Conservation (phyloP, 1,140 invertebrate genomes). For the Brachionus paranguensis region DNA sequence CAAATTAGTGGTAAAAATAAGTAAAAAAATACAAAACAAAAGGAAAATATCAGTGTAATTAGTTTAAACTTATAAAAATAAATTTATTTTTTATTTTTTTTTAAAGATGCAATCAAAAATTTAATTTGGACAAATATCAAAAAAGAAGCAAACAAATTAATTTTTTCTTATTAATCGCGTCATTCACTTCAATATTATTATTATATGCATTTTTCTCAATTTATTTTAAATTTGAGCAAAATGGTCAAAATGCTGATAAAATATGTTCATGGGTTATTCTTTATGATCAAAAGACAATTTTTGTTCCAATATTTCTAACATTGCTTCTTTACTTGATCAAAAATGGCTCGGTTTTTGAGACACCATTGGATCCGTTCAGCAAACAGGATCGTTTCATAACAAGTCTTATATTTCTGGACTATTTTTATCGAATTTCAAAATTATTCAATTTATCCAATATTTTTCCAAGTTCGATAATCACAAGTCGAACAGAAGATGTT, state of each 20-base stretch:
- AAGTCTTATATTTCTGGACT: not conserved
- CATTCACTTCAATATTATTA: not conserved
- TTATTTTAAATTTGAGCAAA: not conserved
- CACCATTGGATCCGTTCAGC: conserved; percentile 20
- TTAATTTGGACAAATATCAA: not conserved
- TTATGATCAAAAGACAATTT: not conserved
- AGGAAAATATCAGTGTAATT: not conserved
- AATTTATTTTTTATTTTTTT: not conserved
- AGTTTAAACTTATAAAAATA: too few relatives aligned
- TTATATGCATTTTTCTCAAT: not conserved
- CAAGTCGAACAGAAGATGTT: not conserved
- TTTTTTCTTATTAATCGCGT: not conserved
- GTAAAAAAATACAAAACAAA: not conserved
- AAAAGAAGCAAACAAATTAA: not conserved
- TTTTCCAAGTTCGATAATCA: not conserved
- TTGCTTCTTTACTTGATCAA: not conserved
- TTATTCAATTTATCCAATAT: conserved; percentile 3
- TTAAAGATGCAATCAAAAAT: not conserved
- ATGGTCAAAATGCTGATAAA: not conserved
- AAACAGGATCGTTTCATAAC: conserved; percentile 1
- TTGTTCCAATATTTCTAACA: not conserved
- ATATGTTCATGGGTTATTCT: not conserved
- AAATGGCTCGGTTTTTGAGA: not conserved
- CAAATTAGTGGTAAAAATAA: not conserved
- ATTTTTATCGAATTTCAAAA: conserved; percentile 7